Conservation (phyloP, 2,797 vertebrate genomes). For the Morus bassanus region DNA sequence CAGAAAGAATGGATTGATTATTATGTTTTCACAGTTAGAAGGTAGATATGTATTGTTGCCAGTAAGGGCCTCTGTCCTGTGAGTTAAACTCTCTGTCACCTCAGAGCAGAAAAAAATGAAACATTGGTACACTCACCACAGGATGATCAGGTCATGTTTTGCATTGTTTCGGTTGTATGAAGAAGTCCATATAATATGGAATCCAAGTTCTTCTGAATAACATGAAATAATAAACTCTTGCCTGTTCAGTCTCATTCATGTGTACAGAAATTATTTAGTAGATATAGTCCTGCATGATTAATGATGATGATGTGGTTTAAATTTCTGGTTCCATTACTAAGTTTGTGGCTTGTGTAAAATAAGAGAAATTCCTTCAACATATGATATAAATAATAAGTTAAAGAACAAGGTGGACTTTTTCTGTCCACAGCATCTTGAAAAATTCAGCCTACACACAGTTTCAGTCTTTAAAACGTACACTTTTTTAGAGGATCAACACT, state of each 20-base stretch:
- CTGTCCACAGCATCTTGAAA: neutral
- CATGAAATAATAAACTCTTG: neutral
- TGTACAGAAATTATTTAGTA: neutral
- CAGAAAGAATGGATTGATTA: neutral
- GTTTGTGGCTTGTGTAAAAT: neutral
- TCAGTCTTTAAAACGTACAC: neutral
- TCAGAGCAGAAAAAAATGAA: neutral
- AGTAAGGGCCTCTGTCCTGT: neutral
- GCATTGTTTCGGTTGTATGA: neutral
- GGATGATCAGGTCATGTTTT: neutral
- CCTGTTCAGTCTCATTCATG: neutral
- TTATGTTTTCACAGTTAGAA: neutral
- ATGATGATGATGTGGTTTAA: neutral
- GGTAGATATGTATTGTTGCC: neutral
- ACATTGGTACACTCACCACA: fast-evolving
- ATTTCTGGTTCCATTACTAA: slow-evolving; percentile 1
- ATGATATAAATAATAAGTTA: neutral
- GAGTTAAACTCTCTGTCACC: neutral
- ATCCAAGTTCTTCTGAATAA: neutral
- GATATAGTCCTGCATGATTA: neutral
- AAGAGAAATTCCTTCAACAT: neutral
- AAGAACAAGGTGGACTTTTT: neutral
- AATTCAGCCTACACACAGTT: neutral
- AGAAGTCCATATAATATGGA: neutral
- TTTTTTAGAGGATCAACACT: neutral